Evolutionary conservation across 2,888 invertebrate genomes (phyloP).

Genomic region (Euproctis similis): DNA sequence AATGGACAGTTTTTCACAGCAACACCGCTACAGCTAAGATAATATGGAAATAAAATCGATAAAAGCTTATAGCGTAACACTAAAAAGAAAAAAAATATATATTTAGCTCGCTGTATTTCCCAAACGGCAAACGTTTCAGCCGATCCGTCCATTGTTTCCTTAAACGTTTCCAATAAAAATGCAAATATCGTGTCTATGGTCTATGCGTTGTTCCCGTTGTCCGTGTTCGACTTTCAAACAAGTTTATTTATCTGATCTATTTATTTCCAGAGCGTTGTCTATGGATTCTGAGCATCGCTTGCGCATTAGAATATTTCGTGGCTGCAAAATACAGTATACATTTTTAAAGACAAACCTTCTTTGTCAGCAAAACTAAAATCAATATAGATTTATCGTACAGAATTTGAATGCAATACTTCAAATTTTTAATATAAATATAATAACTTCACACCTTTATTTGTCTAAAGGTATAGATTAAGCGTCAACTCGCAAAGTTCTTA

Average conservation of each 20-base stretch:
- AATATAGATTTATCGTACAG: too few relatives aligned
- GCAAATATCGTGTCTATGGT: conserved; percentile 55
- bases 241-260: conserved; percentile 61
- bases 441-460: too few relatives aligned
- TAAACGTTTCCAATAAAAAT: conserved; percentile 69
- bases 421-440: too few relatives aligned
- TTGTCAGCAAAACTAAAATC: too few relatives aligned
- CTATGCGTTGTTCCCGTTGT: conserved; percentile 27
- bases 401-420: too few relatives aligned
- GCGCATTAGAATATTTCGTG: neutral
- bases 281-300: too few relatives aligned
- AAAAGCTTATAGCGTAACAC: conserved; percentile 12
- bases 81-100: conserved; percentile 10
- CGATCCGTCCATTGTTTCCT: conserved; percentile 54
- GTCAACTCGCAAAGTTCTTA: too few relatives aligned
- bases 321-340: neutral
- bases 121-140: conserved; percentile 32
- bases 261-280: too few relatives aligned
- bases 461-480: too few relatives aligned
- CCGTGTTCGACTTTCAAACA: conserved; percentile 48
- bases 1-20: conserved; percentile 4
- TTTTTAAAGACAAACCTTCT: neutral
- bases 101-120: conserved; percentile 23
- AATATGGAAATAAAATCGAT: conserved; percentile 14
- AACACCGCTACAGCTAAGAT: conserved; percentile 7